Evolutionary conservation across 2,113 vertebrate species (phyloP), one percentile per base, ranked within the genome.

Genomic region (Candoia aspera): DNA sequence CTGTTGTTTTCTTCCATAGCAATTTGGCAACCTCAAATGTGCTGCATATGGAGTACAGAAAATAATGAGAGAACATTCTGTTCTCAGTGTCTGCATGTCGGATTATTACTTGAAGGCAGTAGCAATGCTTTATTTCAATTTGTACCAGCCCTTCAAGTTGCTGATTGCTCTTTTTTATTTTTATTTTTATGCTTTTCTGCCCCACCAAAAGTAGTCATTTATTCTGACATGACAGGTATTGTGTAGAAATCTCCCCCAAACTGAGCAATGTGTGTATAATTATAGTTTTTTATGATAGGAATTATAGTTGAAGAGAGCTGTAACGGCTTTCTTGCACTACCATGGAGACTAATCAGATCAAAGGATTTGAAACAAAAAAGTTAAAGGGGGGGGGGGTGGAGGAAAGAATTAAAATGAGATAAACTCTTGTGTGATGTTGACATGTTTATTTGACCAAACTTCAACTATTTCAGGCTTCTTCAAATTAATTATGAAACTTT

Each of bases 311-410:
- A 92, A 91, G 10, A 17, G 57, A 58, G 33, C 8, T 23, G 17
- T 95, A 49, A 89, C 89, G 92, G 0, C 2, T 19, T 94, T 88
- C 2, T 87, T 94, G 62, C 2, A 4, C 90, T 93, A 90, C 5
- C 91, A 24, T 29, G 42, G 24, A 86, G 88, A 92, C 17, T 0
- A 12, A 1, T 86, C 87, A 88, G 6, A 73, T 88, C 23, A 90
- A 93, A 91, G 21, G 8, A 79, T 93, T 85, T 60, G 90, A 54
- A 33, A 90, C 8, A 87, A 37, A n/a, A 55, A 55, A 23, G 84
- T 64, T 53, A 62, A 0, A 42, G 49, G 0, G n/a, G 84, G 13
- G 24, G 24, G 46, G 10, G 12, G n/a, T n/a, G 6, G 29, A 29
- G 26, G 8, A 68, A n/a, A 68, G 62, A 85, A 73, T 15, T 73